These are phyloP conservation scores for Notolepis coatsorum DNA, from an alignment of 2,797 vertebrate species.

Conservation along the genomic window DNA sequence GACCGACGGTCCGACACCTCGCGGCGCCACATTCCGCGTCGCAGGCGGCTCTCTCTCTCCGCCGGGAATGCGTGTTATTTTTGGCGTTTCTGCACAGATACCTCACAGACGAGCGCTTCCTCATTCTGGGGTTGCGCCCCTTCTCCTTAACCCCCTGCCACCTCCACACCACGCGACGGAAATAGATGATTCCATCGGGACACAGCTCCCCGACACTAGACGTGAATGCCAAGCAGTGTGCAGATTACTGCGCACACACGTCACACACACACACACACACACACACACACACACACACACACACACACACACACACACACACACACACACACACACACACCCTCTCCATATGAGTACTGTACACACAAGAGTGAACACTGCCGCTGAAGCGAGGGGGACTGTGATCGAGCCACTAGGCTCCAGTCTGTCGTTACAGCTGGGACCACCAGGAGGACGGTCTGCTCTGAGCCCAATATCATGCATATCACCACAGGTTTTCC, in stretches of 20 bases:
- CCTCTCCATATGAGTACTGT: conserved; percentile 21
- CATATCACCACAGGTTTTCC: conserved; percentile 7
- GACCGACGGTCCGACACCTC: conserved; percentile 14
- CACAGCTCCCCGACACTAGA: conserved; percentile 30
- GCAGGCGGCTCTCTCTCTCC: conserved; percentile 8
- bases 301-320: too few relatives aligned
- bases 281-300: too few relatives aligned
- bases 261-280: too few relatives aligned
- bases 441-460: conserved; percentile 2
- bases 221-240: conserved; percentile 35
- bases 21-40: conserved; percentile 18
- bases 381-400: conserved; percentile 20
- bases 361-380: conserved; percentile 20
- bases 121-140: conserved; percentile 52
- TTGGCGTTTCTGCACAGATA: conserved; percentile 55
- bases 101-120: conserved; percentile 51
- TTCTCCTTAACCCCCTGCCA: conserved; percentile 43
- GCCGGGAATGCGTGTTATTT: conserved; percentile 60
- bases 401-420: conserved; percentile 14
- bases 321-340: too few relatives aligned
- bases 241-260: conserved; percentile 45
- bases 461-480: conserved; percentile 41
- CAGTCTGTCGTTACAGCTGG: conserved; percentile 22
- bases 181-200: conserved; percentile 56
- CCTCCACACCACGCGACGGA: conserved; percentile 41